Evolutionary conservation across 2,888 invertebrate genomes (phyloP), one percentile per base, ranked within the genome.

Genomic region (Herminia tarsipennalis): DNA sequence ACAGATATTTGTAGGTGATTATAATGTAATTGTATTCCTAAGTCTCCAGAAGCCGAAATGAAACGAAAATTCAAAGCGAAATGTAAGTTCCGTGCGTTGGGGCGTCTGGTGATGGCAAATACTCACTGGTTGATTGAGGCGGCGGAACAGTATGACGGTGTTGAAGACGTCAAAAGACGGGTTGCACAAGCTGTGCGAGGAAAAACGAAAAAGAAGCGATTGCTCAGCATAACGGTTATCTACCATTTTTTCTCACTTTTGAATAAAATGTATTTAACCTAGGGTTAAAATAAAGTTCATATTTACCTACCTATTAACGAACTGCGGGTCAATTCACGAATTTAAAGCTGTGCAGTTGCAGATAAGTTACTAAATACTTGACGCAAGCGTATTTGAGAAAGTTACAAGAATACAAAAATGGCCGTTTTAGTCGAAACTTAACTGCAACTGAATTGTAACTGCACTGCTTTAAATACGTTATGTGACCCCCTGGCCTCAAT

Each of bases 51-150:
- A 56, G 78, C 78, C 51, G 47, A 60, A 25, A 78, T 86, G 83
- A 74, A 59, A 40, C 76, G 70, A 45, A 92, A 88, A 47, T 88
- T 90, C 38, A 75, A 73, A 9, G 92, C 93, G 0, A 92, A 92
- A 76, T 86, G 90, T 50, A 80, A 86, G 41, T 94, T 95, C 57
- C 90, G 91, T 29, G 93, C 92, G 1, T 56, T 93, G 0, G 92
- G 92, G 0, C 92, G 94, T 1, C 68, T 92, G 55, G 93, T 93
- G 0, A 87, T 94, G 61, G 87, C 89, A 4, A 94, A 94, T 66
- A 59, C 84, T 0, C 88, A 86, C 54, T 94, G 94, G 94, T 57
- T 94, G 50, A 86, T 86, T 20, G 93, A 93, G 59, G 83, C 82
- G 5, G 73, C 83, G 0, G 90, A 88, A n/a, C 73, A 87, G 0